A percentile compares a stretch with the other conserved stretches of the same genome.
These are phyloP conservation scores for Rhamphomyia laevipes DNA, from an alignment of 2,888 invertebrate species.

Conservation along the genomic window DNA sequence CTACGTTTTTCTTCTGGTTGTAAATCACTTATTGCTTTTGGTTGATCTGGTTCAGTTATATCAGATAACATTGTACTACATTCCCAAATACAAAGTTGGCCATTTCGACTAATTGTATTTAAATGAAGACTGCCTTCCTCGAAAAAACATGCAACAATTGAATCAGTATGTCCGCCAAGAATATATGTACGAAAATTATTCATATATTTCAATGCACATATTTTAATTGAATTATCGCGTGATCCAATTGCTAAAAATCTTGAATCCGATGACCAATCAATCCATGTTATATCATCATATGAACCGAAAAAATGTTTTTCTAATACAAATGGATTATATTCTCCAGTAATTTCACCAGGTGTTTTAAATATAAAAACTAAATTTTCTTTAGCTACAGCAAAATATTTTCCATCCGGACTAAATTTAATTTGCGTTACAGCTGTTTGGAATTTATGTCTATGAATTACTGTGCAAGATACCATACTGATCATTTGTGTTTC, in stretches of 20 bases:
- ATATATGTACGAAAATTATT: slow-evolving; percentile 64
- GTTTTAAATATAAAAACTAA: slow-evolving; percentile 79
- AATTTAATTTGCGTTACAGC: slow-evolving; percentile 69
- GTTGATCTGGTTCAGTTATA: slow-evolving; percentile 30
- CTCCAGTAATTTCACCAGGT: slow-evolving; percentile 65
- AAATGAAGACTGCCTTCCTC: slow-evolving; percentile 75
- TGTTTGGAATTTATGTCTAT: slow-evolving; percentile 71
- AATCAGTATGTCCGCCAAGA: slow-evolving; percentile 74
- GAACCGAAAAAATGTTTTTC: slow-evolving; percentile 71
- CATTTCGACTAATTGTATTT: slow-evolving; percentile 71
- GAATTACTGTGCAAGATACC: slow-evolving; percentile 68
- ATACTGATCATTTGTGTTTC: slow-evolving; percentile 77
- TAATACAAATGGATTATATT: slow-evolving; percentile 81
- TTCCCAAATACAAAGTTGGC: slow-evolving; percentile 68
- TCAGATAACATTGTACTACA: slow-evolving; percentile 63
- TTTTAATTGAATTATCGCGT: slow-evolving; percentile 75
- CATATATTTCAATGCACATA: slow-evolving; percentile 66
- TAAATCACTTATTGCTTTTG: neutral
- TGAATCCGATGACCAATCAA: slow-evolving; percentile 92
- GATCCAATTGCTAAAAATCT: slow-evolving; percentile 80
- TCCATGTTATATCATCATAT: slow-evolving; percentile 68
- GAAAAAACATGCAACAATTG: slow-evolving; percentile 78
- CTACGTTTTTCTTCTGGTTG: neutral
- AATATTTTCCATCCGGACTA: slow-evolving; percentile 87
- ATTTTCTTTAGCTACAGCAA: slow-evolving; percentile 81